Percentiles rank a stretch among this genome's conserved stretches.
Evolutionary conservation across 1,140 invertebrate genomes (phyloP).

Genomic region (Drosophila ohnishii): DNA sequence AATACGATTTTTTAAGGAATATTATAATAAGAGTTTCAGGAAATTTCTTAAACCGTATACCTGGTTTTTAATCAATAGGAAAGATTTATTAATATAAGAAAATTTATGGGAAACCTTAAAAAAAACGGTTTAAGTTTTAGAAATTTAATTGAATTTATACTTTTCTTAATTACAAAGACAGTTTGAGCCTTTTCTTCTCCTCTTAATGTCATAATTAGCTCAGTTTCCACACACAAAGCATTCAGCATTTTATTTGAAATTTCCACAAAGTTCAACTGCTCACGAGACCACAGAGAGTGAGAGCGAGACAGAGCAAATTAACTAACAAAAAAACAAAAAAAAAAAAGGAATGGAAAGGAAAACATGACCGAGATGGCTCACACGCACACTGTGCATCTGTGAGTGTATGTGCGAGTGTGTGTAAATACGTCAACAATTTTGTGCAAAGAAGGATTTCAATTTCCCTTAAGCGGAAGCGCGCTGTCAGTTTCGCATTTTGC

Average conservation of each 20-base stretch:
- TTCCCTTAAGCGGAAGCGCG: constrained; percentile 78
- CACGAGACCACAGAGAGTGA: neutral
- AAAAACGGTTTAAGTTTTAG: too few species aligned
- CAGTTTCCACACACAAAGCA: neutral
- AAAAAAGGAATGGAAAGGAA: neutral
- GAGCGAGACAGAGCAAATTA: constrained; percentile 8
- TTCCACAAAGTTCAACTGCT: constrained; percentile 19
- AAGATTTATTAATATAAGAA: neutral
- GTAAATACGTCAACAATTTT: constrained; percentile 80
- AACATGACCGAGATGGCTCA: constrained; percentile 17
- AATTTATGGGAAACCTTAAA: neutral
- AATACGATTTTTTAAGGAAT: neutral
- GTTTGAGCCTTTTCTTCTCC: neutral
- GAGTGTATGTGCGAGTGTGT: constrained; percentile 34
- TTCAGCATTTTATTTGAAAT: neutral
- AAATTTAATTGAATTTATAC: neutral
- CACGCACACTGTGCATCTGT: constrained; percentile 31
- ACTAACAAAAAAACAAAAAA: constrained; percentile 5
- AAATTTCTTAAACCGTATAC: neutral
- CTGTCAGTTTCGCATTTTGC: constrained; percentile 78
- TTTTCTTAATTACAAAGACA: neutral
- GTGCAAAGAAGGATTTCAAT: constrained; percentile 79
- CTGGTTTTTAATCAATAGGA: too few species aligned
- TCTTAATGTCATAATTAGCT: constrained; percentile 1
- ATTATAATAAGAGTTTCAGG: too few species aligned